Base-by-base conservation (phyloP, 1,140 invertebrate genomes). In the Heterodera schachtii region DNA sequence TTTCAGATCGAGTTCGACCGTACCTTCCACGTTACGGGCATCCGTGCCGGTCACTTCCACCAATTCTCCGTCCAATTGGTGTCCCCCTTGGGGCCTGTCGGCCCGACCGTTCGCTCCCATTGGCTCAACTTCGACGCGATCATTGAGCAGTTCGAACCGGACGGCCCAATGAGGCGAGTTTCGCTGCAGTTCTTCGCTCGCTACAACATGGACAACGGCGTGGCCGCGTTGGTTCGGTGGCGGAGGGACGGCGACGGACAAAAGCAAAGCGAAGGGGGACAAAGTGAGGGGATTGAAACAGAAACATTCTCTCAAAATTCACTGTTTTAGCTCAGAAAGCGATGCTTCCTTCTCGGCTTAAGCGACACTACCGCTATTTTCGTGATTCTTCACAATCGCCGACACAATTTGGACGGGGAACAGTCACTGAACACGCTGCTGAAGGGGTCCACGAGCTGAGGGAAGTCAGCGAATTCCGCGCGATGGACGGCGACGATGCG, bases 301-400 rank as follows among this genome's bases (percentile, higher is more conserved):
- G 19, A 8, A 43, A 57, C 19, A 74, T 5, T 41, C 83, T 79
- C 9, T 80, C 57, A 31, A 52, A 21, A 6, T 67, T 66, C 5
- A n/a, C 21, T 75, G 21, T 83, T 86, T 4, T 3, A 97, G 96
- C n/a, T 98, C 96, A 47, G 97, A 99, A 92, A 21, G 43, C 77
- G 31, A 73, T 83, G 8, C 70, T 78, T 16, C 64, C 52, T 41
- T 21, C 81, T 16, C 52, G 70, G 6, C 73, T 84, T 5, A 64
- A 19, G 11, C 57, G 57, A 2, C 74, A 57, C 3, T 41, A 41
- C 21, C 82, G 73, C 41, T 49, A 80, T 81, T 80, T 79, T 19
- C 79, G 80, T 16, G 19, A 79, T 21, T n/a, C 21, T 80, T 49
- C 79, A 43, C 66, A 46, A 52, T 9, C 44, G 9, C 60, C 47